Conservation (phyloP, 2,113 vertebrate species). For the Hemichromis elongatus region DNA sequence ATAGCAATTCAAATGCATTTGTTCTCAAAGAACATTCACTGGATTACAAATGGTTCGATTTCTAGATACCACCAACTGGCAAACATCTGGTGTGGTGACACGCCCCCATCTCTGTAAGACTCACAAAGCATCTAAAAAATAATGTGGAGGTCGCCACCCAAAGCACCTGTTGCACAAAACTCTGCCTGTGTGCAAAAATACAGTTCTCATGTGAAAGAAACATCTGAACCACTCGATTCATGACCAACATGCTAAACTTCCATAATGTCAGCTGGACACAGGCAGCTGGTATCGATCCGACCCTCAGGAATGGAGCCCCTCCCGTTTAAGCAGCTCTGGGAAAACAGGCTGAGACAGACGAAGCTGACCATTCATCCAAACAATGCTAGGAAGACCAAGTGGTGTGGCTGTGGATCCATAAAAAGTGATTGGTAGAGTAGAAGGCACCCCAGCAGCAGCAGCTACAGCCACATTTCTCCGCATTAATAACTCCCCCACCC, state of each 20-base stretch:
- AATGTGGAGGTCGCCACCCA: background rate
- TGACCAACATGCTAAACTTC: background rate
- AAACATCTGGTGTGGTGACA: background rate
- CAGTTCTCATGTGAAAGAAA: background rate
- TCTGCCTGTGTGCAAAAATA: background rate
- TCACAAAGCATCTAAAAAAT: background rate
- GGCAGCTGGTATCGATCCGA: conserved; percentile 14
- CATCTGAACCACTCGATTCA: background rate
- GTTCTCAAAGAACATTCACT: background rate
- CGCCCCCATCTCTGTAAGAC: background rate
- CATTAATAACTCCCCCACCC: conserved; percentile 11
- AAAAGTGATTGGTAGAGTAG: conserved; percentile 12
- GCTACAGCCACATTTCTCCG: background rate
- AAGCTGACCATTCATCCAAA: conserved; percentile 17
- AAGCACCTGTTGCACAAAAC: background rate
- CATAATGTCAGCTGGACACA: background rate
- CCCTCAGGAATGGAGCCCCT: background rate
- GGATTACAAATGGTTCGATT: background rate
- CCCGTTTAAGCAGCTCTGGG: background rate
- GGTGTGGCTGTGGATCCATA: conserved; percentile 19
- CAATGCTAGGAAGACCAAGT: background rate
- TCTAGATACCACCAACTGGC: background rate
- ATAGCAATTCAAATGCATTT: background rate
- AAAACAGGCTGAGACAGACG: background rate
- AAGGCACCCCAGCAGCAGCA: background rate